phyloP scores from a whole-genome alignment of 2,113 vertebrate genomes.

The Odocoileus virginianus region DNA sequence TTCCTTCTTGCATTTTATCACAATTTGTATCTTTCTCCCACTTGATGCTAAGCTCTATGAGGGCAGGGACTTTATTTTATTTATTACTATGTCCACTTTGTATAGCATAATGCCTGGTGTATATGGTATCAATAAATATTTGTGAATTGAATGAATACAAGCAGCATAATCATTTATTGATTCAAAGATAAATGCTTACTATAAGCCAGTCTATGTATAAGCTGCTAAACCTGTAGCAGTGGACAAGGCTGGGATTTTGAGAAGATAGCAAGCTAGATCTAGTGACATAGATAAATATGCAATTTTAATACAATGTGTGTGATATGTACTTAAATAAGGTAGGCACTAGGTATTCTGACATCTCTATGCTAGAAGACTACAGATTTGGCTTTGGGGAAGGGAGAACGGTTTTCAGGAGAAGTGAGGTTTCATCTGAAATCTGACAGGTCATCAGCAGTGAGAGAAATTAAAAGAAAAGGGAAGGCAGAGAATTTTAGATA shows the following conservation, averaged over 20 bases:
- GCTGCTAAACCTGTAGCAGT: background rate
- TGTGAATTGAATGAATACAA: background rate
- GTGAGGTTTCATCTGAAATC: background rate
- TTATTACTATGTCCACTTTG: background rate
- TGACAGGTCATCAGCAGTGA: background rate
- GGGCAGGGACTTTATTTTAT: background rate
- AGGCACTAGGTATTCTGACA: background rate
- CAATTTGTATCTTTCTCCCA: background rate
- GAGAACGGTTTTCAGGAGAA: background rate
- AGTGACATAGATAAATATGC: background rate
- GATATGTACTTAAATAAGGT: background rate
- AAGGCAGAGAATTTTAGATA: background rate
- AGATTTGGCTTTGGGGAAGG: background rate
- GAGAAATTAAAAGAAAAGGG: background rate
- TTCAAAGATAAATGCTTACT: background rate
- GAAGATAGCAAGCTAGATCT: background rate
- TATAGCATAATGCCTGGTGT: background rate
- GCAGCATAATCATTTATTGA: background rate
- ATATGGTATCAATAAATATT: background rate
- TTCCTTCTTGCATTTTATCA: background rate
- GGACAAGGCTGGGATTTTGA: background rate
- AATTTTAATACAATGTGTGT: background rate
- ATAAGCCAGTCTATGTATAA: background rate
- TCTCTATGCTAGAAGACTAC: background rate
- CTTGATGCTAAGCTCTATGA: background rate